Percentiles rank a stretch among this genome's conserved stretches.
Evolutionary conservation across 2,888 invertebrate genomes (phyloP).

Genomic region (Phrixothrix hirtus): DNA sequence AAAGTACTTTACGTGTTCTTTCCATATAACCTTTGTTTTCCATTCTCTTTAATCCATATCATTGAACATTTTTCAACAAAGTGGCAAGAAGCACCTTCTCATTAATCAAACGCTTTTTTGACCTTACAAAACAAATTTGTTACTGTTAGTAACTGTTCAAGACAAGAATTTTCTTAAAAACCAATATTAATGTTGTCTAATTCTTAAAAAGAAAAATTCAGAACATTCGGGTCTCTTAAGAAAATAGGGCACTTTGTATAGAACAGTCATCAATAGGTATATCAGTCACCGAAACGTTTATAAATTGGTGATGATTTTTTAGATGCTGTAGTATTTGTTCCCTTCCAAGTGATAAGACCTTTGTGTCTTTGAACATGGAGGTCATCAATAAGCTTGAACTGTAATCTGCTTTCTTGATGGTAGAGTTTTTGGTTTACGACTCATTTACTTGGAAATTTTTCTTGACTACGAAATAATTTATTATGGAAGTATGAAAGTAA

Average conservation of each 20-base stretch:
- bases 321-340: constrained; percentile 51
- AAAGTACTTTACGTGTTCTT: constrained; percentile 14
- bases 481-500: constrained; percentile 26
- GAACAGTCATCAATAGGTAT: constrained; percentile 55
- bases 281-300: constrained; percentile 53
- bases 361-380: constrained; percentile 55
- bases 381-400: constrained; percentile 55
- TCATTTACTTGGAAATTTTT: constrained; percentile 48
- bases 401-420: constrained; percentile 54
- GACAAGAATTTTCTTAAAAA: constrained; percentile 29
- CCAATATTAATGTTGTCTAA: constrained; percentile 27
- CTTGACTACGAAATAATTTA: constrained; percentile 23
- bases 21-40: constrained; percentile 12
- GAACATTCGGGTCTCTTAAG: constrained; percentile 40
- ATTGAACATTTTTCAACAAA: constrained; percentile 25
- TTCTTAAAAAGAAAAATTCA: constrained; percentile 38
- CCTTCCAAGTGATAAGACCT: constrained; percentile 55
- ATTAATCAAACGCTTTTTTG: constrained; percentile 23
- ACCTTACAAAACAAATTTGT: constrained; percentile 27
- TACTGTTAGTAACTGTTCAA: constrained; percentile 24
- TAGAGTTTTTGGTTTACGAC: constrained; percentile 54
- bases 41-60: constrained; percentile 18
- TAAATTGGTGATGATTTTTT: constrained; percentile 53
- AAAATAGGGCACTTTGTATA: constrained; percentile 51
- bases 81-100: constrained; percentile 21